These are phyloP conservation scores for Atlantisia rogersi DNA, from an alignment of 2,113 vertebrate genomes.

Conservation along the genomic window DNA sequence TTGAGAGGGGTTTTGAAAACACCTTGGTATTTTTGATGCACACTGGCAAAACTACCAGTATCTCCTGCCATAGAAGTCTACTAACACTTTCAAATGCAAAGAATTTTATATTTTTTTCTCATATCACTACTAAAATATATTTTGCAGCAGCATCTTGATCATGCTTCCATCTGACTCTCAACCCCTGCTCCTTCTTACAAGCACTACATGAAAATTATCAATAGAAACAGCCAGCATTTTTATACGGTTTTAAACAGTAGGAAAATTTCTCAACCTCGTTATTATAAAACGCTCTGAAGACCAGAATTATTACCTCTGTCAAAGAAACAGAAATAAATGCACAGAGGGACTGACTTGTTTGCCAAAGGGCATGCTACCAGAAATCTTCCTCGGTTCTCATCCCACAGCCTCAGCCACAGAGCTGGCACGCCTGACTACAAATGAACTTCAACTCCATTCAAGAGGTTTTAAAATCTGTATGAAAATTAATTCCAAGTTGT, in stretches of 20 bases:
- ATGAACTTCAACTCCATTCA: not conserved
- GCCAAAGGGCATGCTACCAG: not conserved
- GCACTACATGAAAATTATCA: not conserved
- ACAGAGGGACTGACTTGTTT: not conserved
- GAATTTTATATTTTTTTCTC: too few relatives aligned
- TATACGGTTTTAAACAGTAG: not conserved
- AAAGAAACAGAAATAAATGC: not conserved
- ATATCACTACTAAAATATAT: conserved; percentile 6
- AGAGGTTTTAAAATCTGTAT: not conserved
- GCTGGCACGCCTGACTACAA: not conserved
- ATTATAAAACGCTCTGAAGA: not conserved
- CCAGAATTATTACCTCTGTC: not conserved
- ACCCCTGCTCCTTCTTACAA: not conserved
- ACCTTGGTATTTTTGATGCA: not conserved
- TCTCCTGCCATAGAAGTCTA: not conserved
- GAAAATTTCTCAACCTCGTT: not conserved
- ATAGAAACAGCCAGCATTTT: not conserved
- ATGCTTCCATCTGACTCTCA: not conserved
- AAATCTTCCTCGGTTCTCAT: not conserved
- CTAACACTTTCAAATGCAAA: not conserved
- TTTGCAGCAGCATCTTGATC: conserved; percentile 53
- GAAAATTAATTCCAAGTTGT: not conserved
- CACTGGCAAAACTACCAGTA: not conserved
- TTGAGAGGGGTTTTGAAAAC: not conserved
- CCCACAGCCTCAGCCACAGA: not conserved